These are phyloP conservation scores for Diplodus sargus DNA, from an alignment of 2,797 vertebrate species.

Conservation along the genomic window DNA sequence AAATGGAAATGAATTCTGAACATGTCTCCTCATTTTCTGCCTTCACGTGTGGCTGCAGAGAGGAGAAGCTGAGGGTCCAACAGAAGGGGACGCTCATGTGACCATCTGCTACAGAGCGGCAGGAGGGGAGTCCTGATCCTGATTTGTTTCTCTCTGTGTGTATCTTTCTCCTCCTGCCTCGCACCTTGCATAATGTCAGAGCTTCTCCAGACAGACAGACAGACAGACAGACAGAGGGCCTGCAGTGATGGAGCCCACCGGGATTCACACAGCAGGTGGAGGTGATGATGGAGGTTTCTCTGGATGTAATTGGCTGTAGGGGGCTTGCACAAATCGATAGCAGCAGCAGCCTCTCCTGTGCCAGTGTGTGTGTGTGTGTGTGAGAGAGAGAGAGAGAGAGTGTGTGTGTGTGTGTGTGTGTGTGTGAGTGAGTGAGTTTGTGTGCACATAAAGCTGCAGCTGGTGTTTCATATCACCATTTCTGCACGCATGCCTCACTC, in stretches of 20 bases:
- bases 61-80: slow-evolving; percentile 21
- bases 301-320: slow-evolving; percentile 28
- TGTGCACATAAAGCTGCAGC: slow-evolving; percentile 37
- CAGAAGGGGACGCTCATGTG: slow-evolving; percentile 53
- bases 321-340: slow-evolving; percentile 52
- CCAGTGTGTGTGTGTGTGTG: slow-evolving; percentile 1
- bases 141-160: not conserved
- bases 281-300: slow-evolving; percentile 40
- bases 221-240: slow-evolving; percentile 25
- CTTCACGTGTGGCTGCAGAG: not conserved
- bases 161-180: slow-evolving; percentile 6
- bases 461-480: slow-evolving; percentile 20
- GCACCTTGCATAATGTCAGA: slow-evolving; percentile 47
- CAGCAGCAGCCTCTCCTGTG: not conserved
- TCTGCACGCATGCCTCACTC: slow-evolving; percentile 21
- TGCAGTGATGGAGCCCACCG: slow-evolving; percentile 42
- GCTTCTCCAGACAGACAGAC: slow-evolving; percentile 46
- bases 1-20: not conserved
- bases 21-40: not conserved
- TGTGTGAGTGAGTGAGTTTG: not conserved
- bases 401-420: not conserved
- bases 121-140: slow-evolving; percentile 62
- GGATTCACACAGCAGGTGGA: slow-evolving; percentile 54
- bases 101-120: slow-evolving; percentile 76
- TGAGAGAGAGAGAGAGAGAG: too few relatives aligned